These are phyloP conservation scores for Ranitomeya variabilis DNA, from an alignment of 2,113 vertebrate species.

Conservation along the genomic window DNA sequence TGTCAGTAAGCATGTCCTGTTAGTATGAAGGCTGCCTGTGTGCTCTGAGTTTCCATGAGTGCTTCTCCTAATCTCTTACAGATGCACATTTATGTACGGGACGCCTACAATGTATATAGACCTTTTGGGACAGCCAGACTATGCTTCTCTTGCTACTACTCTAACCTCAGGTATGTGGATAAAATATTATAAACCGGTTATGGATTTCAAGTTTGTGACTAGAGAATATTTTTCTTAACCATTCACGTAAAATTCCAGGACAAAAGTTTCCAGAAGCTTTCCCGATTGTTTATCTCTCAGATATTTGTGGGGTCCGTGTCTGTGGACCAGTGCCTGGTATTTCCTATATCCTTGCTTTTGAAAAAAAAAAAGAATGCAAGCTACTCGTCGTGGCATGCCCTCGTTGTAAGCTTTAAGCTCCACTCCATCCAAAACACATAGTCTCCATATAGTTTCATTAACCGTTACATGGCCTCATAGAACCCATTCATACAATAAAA, in stretches of 20 bases:
- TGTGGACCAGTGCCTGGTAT: not conserved
- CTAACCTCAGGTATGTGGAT: slow-evolving; percentile 76
- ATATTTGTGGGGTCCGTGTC: not conserved
- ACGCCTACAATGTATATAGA: slow-evolving; percentile 95
- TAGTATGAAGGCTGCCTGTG: not conserved
- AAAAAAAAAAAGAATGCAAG: not conserved
- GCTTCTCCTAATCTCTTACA: slow-evolving; percentile 58
- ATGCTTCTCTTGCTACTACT: slow-evolving; percentile 77
- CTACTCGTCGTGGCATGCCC: not conserved
- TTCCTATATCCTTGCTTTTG: not conserved
- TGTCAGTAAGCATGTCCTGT: not conserved
- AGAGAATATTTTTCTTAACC: not conserved
- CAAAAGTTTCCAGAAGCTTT: not conserved
- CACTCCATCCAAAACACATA: not conserved
- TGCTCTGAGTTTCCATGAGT: not conserved
- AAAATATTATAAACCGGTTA: not conserved
- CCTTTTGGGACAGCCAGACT: slow-evolving; percentile 79
- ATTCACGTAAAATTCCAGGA: not conserved
- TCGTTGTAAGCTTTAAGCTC: not conserved
- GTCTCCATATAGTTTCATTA: not conserved
- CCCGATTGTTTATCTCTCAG: not conserved
- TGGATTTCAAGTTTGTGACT: not conserved
- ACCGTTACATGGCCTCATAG: too few relatives aligned
- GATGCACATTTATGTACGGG: slow-evolving; percentile 79
- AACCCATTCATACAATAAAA: too few relatives aligned